Percentiles rank a stretch among this genome's conserved stretches.
Evolutionary conservation across 2,888 invertebrate species (phyloP).

Genomic region (Eristalinus aeneus): DNA sequence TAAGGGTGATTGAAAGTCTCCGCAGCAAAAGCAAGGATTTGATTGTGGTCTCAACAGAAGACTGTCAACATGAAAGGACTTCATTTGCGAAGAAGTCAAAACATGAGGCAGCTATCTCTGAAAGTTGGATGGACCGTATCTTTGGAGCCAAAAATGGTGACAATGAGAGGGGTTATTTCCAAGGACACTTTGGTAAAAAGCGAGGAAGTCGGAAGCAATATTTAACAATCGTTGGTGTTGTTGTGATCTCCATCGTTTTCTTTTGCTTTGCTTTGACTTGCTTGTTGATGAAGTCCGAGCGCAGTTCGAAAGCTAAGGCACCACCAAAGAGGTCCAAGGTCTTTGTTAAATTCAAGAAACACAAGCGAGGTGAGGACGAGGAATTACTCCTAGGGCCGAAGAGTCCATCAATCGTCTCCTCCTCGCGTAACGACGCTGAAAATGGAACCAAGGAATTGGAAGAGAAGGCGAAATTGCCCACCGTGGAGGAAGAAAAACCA

Average conservation of each 20-base stretch:
- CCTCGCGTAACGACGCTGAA: neutral
- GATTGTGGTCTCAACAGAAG: neutral
- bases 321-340: neutral
- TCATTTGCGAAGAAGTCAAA: constrained; percentile 16
- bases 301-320: neutral
- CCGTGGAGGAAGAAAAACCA: neutral
- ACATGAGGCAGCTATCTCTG: neutral
- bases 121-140: neutral
- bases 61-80: constrained; percentile 15
- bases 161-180: neutral
- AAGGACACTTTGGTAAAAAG: neutral
- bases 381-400: constrained; percentile 18
- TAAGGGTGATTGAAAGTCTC: constrained; percentile 76
- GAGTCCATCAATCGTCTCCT: constrained; percentile 37
- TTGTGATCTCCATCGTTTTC: neutral
- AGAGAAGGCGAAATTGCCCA: neutral
- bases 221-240: neutral
- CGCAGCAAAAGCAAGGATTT: constrained; percentile 24
- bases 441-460: neutral
- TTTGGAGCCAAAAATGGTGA: neutral
- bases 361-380: constrained; percentile 14
- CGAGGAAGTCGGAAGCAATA: neutral
- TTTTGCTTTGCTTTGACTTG: neutral
- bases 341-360: neutral
- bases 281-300: neutral